A percentile compares a stretch with the other conserved stretches of the same genome.
phyloP scores from a whole-genome alignment of 2,888 invertebrate genomes.

The Sminthurinus aureus region DNA sequence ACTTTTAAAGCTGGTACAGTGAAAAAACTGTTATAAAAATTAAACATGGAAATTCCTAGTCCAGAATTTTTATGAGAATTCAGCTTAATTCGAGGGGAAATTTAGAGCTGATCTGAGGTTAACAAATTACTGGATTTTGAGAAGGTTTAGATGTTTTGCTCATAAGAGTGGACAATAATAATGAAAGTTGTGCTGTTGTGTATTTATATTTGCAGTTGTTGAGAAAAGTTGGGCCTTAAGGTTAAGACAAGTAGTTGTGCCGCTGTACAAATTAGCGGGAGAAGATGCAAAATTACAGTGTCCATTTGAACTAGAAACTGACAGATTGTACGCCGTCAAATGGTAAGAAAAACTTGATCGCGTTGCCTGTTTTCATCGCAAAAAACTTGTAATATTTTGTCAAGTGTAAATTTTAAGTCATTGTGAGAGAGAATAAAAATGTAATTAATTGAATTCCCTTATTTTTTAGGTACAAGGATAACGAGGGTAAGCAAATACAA shows the following conservation, averaged over 20 bases:
- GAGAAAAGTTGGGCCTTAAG: constrained; percentile 28
- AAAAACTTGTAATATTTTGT: constrained; percentile 60
- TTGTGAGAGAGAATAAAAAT: not conserved
- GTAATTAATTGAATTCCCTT: not conserved
- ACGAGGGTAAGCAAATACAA: not conserved
- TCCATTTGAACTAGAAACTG: constrained; percentile 72
- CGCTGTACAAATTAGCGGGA: constrained; percentile 72
- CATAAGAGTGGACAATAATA: too few relatives aligned
- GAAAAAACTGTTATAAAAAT: too few relatives aligned
- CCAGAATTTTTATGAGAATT: too few relatives aligned
- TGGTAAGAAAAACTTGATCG: constrained; percentile 69
- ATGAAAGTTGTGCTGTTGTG: too few relatives aligned
- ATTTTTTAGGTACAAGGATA: constrained; percentile 5
- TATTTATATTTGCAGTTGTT: not conserved
- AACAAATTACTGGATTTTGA: too few relatives aligned
- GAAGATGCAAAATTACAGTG: constrained; percentile 73
- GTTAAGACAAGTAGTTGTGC: constrained; percentile 71
- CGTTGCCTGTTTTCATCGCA: not conserved
- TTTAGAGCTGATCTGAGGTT: too few relatives aligned
- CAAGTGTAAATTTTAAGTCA: not conserved
- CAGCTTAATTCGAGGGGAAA: too few relatives aligned
- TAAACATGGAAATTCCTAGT: too few relatives aligned
- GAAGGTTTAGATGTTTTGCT: too few relatives aligned
- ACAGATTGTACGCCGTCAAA: constrained; percentile 79
- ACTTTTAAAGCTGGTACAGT: too few relatives aligned